Evolutionary conservation across 1,140 invertebrate species (phyloP).

Genomic region (Diorhabda carinulata): DNA sequence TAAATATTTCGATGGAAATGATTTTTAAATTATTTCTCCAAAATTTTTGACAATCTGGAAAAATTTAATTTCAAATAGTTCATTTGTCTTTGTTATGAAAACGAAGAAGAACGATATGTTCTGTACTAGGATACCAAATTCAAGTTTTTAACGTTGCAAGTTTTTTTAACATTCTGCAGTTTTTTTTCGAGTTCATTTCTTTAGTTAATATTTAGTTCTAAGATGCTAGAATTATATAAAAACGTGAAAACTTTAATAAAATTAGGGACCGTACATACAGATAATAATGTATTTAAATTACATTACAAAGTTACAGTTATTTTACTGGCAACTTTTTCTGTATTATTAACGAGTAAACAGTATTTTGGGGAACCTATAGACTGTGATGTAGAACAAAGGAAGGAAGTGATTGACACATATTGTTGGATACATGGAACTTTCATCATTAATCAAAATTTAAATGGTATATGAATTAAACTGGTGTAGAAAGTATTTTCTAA

Average conservation of each 20-base stretch:
- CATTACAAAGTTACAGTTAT: constrained; percentile 66
- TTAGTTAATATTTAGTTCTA: not conserved
- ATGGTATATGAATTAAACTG: constrained; percentile 40
- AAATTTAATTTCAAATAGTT: not conserved
- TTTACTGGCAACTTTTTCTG: constrained; percentile 60
- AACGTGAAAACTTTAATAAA: constrained; percentile 50
- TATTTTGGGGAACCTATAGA: constrained; percentile 69
- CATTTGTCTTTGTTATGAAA: not conserved
- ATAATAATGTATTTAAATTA: constrained; percentile 63
- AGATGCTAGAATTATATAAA: constrained; percentile 38
- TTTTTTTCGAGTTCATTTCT: not conserved
- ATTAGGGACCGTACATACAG: constrained; percentile 59
- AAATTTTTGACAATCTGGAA: too few species aligned
- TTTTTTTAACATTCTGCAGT: not conserved
- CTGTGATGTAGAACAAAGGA: constrained; percentile 54
- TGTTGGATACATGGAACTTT: constrained; percentile 78
- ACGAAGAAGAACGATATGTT: not conserved
- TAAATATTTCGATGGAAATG: too few species aligned
- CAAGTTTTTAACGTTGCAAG: too few species aligned
- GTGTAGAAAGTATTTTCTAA: not conserved
- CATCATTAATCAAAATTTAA: constrained; percentile 53
- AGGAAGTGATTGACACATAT: constrained; percentile 64
- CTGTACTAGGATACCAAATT: too few species aligned
- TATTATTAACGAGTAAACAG: constrained; percentile 66
- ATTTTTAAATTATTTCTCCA: too few species aligned